Base-by-base conservation (phyloP, 64 coral and sea anemone species). In the Astreopora myriophthalma region DNA sequence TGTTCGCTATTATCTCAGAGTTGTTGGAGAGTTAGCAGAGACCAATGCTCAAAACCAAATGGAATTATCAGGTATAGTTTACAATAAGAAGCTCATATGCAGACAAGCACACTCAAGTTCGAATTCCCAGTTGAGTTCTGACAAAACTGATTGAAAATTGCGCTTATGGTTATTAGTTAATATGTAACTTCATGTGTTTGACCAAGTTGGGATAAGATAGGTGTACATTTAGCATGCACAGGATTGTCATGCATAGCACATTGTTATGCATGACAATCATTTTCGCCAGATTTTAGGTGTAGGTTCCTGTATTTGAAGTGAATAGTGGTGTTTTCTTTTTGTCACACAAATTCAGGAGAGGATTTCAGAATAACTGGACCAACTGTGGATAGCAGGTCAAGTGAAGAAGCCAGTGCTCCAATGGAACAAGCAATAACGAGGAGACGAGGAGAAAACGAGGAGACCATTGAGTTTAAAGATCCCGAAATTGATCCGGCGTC, bases 21-120 rank as follows among this genome's bases (percentile, higher is more conserved):
- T 91, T 31, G 86, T 98, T 19, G 96, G 96, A 37, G 96, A 98
- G 48, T 79, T 98, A 29, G 76, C 72, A 4, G 79, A 92, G 30
- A 30, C 33, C 24, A 51, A 89, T 35, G 7, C 14, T 42, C 57
- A 52, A 16, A 83, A 8, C 51, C 4, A n/a, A 5, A 57, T 35
- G 19, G 31, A 83, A 29, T 29, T 78, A 16, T 51, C 75, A 26
- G 52, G 51, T 55, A 16, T 55, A 16, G 51, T 3, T 13, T 19
- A 7, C 25, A 32, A 25, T 17, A 0, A 32, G 25, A 55, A 13
- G n/a, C n/a, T n/a, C n/a, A n/a, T n/a, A n/a, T n/a, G n/a, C n/a
- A n/a, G n/a, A n/a, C n/a, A n/a, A n/a, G n/a, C n/a, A n/a, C n/a
- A n/a, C n/a, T n/a, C n/a, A n/a, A n/a, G n/a, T n/a, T n/a, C n/a